Percentiles rank a stretch among this genome's conserved stretches.
Evolutionary conservation across 2,113 vertebrate species (phyloP).

Genomic region (Rynchops niger): DNA sequence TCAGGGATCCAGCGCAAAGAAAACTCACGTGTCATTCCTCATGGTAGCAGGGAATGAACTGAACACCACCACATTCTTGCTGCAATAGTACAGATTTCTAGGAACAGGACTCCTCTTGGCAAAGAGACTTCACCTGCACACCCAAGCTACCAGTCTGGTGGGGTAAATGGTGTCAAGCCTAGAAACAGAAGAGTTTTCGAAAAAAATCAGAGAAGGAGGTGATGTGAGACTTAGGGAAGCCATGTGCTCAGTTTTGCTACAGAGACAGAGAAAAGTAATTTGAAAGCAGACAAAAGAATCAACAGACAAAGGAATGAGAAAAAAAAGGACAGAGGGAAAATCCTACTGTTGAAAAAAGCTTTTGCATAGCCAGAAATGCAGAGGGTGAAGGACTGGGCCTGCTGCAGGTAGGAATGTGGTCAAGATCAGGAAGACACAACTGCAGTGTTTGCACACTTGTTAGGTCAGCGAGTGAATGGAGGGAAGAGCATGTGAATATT

Average conservation of each 20-base stretch:
- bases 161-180: not conserved
- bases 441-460: not conserved
- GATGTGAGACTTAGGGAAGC: not conserved
- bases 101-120: not conserved
- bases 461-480: fast-evolving
- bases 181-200: not conserved
- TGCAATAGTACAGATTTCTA: not conserved
- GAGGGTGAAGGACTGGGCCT: not conserved
- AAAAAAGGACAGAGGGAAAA: not conserved
- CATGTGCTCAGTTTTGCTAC: not conserved
- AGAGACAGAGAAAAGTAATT: not conserved
- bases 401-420: not conserved
- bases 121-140: not conserved
- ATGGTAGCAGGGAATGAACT: not conserved
- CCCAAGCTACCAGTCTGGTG: not conserved
- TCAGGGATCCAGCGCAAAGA: not conserved
- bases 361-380: not conserved
- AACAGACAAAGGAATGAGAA: not conserved
- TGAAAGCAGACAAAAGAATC: not conserved
- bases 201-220: not conserved
- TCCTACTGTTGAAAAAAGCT: not conserved
- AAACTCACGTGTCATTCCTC: not conserved
- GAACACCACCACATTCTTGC: not conserved
- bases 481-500: not conserved
- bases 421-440: not conserved